Percentiles rank a stretch among this genome's conserved stretches.
phyloP scores from a whole-genome alignment of 2,113 vertebrate species.

The Arizona elegans region DNA sequence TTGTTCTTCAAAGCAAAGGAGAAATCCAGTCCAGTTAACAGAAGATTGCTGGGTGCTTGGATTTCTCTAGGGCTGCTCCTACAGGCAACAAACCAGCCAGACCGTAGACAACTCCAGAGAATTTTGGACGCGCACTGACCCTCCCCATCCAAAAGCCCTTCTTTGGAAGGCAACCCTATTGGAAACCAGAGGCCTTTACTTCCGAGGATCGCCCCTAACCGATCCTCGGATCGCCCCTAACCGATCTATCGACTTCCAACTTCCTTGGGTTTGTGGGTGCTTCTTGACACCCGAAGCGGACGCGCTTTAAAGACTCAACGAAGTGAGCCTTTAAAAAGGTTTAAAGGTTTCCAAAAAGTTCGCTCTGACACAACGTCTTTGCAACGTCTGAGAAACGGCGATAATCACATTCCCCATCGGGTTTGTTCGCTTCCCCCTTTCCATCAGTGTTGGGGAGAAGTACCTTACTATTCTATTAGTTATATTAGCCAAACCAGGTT shows the following conservation, averaged over 20 bases:
- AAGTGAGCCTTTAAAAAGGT: not conserved
- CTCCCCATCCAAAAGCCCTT: not conserved
- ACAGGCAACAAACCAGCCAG: not conserved
- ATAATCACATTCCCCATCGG: not conserved
- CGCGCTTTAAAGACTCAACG: not conserved
- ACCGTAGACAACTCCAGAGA: not conserved
- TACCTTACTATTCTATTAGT: not conserved
- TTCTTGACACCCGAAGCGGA: not conserved
- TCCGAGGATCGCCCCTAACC: not conserved
- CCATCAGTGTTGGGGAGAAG: not conserved
- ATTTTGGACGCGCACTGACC: not conserved
- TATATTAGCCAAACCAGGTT: not conserved
- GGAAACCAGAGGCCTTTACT: not conserved
- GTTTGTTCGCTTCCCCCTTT: not conserved
- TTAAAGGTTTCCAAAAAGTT: not conserved
- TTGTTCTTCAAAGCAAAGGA: not conserved
- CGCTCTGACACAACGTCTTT: accelerated
- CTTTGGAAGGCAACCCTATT: not conserved
- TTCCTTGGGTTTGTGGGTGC: not conserved
- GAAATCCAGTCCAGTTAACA: not conserved
- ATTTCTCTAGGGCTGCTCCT: not conserved
- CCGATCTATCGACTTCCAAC: not conserved
- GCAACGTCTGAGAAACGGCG: not conserved
- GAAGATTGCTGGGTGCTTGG: not conserved
- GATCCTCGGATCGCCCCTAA: not conserved